phyloP scores from a whole-genome alignment of 2,797 vertebrate genomes.

The Falco columbarius region DNA sequence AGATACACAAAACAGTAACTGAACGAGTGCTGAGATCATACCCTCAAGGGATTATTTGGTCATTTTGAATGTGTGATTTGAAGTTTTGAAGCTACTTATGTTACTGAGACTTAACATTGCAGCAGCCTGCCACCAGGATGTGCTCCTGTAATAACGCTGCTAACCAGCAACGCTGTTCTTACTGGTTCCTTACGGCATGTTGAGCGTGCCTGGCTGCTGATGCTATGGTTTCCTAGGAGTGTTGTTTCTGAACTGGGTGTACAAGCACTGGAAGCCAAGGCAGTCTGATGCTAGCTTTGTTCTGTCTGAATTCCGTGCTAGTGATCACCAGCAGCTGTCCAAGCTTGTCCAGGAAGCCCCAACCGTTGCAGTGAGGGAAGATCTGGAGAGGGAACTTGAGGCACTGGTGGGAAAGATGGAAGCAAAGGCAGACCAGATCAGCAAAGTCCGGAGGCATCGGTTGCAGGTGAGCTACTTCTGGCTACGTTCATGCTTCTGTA shows the following conservation, averaged over 20 bases:
- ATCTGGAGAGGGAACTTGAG: constrained; percentile 87
- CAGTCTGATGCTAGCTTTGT: neutral
- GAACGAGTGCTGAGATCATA: neutral
- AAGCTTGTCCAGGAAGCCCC: constrained; percentile 84
- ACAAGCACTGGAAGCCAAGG: neutral
- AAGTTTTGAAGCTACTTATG: neutral
- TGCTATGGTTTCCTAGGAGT: neutral
- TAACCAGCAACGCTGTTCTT: neutral
- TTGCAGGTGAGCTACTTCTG: constrained; percentile 77
- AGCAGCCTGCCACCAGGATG: neutral
- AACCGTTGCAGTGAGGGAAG: constrained; percentile 78
- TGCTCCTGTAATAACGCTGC: neutral
- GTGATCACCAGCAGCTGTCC: constrained; percentile 89
- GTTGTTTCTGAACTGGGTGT: neutral
- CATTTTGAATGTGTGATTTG: neutral
- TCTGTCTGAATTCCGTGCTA: constrained; percentile 51
- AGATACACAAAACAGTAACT: neutral
- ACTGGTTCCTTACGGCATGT: neutral
- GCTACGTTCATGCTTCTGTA: neutral
- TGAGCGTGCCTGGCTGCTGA: neutral
- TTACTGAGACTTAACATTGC: neutral
- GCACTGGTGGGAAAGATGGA: constrained; percentile 90
- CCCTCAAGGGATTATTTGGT: neutral
- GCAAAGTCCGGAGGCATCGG: constrained; percentile 88
- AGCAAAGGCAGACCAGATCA: constrained; percentile 93